Conservation (phyloP, 2,797 vertebrate species). For the Amphiprion clarkii region DNA sequence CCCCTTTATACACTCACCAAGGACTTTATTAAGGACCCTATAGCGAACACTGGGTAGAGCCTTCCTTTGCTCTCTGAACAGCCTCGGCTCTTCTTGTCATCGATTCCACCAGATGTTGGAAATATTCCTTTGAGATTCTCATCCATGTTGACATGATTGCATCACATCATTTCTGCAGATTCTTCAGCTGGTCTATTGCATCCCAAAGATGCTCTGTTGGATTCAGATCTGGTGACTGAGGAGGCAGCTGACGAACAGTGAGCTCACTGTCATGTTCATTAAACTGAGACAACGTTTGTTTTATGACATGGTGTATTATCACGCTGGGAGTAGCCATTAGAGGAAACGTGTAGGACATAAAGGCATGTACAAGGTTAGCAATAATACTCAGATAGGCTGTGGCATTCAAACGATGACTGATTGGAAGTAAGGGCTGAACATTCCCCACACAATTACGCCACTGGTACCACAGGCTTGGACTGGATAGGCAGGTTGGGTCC, state of each 20-base stretch:
- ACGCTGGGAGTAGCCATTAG: background rate
- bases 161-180: background rate
- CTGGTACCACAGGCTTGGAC: background rate
- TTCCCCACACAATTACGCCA: too few species aligned
- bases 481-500: background rate
- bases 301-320: background rate
- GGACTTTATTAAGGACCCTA: background rate
- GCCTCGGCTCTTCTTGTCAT: background rate
- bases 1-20: background rate
- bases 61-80: slow-evolving; percentile 4
- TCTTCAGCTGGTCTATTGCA: background rate
- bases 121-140: background rate
- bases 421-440: background rate
- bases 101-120: background rate
- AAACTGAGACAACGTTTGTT: background rate
- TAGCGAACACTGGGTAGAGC: background rate
- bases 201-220: background rate
- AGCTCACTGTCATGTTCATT: background rate
- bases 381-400: background rate
- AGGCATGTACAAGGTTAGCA: background rate
- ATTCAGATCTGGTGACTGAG: slow-evolving; percentile 1
- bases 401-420: background rate
- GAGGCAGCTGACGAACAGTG: background rate
- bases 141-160: background rate
- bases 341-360: background rate